Base-by-base conservation (phyloP, 2,797 vertebrate species). In the Coregonus suidteri region DNA sequence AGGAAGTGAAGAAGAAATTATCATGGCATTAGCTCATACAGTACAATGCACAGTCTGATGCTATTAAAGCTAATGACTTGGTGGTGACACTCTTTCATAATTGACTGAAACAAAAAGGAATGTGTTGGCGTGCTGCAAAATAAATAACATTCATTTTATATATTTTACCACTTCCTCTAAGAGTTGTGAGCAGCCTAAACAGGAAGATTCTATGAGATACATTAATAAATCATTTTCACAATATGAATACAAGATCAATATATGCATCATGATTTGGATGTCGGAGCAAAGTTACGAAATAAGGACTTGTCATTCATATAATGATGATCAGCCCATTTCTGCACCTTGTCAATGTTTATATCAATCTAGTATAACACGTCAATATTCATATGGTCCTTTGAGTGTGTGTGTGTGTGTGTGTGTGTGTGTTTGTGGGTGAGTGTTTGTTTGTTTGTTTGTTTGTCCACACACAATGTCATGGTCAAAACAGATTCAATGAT, bases 11-110 rank as follows among this genome's bases (percentile, higher is more conserved):
- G 77, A 13, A 71, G 77, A 87, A 75, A 89, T 89, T 77, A 87
- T 85, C 84, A 87, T 81, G 79, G 66, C 75, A 83, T 89, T 87
- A 84, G 81, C 83, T 82, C 76, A 79, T 77, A 81, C 9, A 47
- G 67, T 68, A 47, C 41, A 47, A 77, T 82, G 51, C 54, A 53
- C 52, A 81, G 73, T 84, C 65, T 80, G 78, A 80, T 75, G 73
- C 76, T 83, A 86, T 90, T 86, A 83, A 78, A 80, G 69, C 77
- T 83, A 75, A 85, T 86, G 84, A 84, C 77, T 86, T 81, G 70
- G 53, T 84, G 56, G 76, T 47, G 41, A 47, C 80, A 56, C 72
- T 84, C 66, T 76, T 76, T 59, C 66, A 18, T 81, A 88, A 88
- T 76, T 86, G 82, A 80, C 59, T 78, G 20, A 76, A 80, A 78